phyloP scores from a whole-genome alignment of 2,888 invertebrate genomes.

The Mythimna albipuncta region DNA sequence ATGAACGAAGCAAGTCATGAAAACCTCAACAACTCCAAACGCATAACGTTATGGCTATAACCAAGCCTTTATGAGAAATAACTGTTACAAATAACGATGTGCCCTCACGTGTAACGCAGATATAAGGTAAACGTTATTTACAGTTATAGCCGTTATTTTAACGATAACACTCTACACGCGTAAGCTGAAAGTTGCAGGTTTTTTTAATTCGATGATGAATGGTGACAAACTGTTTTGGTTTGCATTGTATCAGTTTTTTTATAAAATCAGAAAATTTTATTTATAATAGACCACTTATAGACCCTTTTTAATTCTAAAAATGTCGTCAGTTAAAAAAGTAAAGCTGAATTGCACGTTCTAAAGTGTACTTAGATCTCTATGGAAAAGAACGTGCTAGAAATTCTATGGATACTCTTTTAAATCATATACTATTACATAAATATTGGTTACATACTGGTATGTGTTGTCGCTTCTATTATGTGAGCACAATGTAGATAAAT shows the following conservation, averaged over 20 bases:
- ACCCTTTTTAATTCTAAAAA: no score
- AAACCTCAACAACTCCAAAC: conserved; percentile 24
- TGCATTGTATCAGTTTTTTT: neutral
- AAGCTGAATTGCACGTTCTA: no score
- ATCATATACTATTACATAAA: no score
- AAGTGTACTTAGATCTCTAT: no score
- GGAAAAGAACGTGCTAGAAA: no score
- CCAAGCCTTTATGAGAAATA: conserved; percentile 52
- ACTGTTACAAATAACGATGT: conserved; percentile 62
- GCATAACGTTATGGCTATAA: conserved; percentile 31
- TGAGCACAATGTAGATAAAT: no score
- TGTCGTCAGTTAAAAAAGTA: no score
- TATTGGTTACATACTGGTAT: no score
- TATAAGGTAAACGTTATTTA: conserved; percentile 64
- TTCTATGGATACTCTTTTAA: no score
- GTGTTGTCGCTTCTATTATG: no score
- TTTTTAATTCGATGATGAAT: conserved; percentile 20
- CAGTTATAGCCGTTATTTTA: conserved; percentile 60
- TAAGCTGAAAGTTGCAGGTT: conserved; percentile 44
- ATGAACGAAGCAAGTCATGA: neutral
- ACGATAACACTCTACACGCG: conserved; percentile 58
- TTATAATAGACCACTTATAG: no score
- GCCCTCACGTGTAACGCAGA: conserved; percentile 63
- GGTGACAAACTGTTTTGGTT: conserved; percentile 15
- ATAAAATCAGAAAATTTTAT: no score